phyloP scores from a whole-genome alignment of 2,113 vertebrate species.

The Rhabdomys dilectus region DNA sequence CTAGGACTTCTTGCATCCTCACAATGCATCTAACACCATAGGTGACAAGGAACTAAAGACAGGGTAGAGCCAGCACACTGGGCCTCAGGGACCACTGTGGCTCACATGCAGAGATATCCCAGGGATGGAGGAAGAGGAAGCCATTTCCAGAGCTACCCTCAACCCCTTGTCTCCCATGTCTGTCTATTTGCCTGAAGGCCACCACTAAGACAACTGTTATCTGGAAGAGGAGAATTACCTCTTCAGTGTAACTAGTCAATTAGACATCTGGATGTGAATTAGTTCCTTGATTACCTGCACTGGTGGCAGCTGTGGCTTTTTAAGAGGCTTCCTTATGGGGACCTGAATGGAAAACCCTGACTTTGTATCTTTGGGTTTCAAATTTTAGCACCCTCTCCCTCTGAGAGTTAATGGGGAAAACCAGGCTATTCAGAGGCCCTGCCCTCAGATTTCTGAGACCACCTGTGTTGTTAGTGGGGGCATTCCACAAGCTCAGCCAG shows the following conservation, averaged over 20 bases:
- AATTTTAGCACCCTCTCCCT: neutral
- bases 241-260: neutral
- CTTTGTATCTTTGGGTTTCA: neutral
- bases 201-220: neutral
- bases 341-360: neutral
- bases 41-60: neutral
- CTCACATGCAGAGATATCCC: too few relatives aligned
- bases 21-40: rapidly evolving
- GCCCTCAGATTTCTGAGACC: neutral
- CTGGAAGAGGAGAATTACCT: conserved; percentile 34
- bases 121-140: too few relatives aligned
- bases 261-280: conserved; percentile 64
- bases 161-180: neutral
- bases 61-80: neutral
- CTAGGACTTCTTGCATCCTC: neutral
- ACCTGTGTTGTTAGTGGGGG: neutral
- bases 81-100: rapidly evolving
- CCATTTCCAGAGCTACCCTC: neutral
- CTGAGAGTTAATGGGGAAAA: neutral
- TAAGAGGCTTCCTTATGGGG: neutral
- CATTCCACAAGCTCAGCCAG: neutral
- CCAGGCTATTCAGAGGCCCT: neutral
- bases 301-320: conserved; percentile 1
- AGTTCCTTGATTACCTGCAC: conserved; percentile 24
- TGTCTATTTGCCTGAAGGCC: neutral